Evolutionary conservation across 2,113 vertebrate genomes (phyloP).

Genomic region (Pelecanus crispus): DNA sequence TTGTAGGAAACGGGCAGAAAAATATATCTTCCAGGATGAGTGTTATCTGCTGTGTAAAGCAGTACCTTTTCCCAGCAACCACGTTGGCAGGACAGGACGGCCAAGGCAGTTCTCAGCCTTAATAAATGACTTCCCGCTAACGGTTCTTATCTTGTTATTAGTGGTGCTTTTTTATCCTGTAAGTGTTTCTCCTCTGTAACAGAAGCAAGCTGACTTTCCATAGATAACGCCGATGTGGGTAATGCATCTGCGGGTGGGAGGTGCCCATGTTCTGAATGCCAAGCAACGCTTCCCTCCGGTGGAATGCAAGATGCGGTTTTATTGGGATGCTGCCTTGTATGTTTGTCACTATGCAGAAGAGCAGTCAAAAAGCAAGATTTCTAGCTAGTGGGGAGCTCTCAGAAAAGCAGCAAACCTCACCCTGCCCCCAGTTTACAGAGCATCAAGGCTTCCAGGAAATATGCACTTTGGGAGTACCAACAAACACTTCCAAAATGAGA

Average conservation of each 20-base stretch:
- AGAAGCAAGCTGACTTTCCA: not conserved
- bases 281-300: not conserved
- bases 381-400: not conserved
- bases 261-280: not conserved
- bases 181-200: not conserved
- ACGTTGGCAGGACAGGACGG: not conserved
- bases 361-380: not conserved
- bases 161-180: not conserved
- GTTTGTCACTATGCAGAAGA: not conserved
- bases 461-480: rapidly evolving
- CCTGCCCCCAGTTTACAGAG: not conserved
- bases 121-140: not conserved
- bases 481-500: not conserved
- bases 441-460: not conserved
- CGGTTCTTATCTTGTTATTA: not conserved
- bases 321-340: not conserved
- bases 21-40: not conserved
- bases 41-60: not conserved
- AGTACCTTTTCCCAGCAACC: not conserved
- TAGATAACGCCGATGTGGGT: not conserved
- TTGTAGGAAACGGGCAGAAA: not conserved
- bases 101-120: not conserved
- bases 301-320: not conserved
- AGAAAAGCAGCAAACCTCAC: not conserved
- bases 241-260: not conserved